phyloP scores from a whole-genome alignment of 2,797 vertebrate genomes.

The Myotis myotis region DNA sequence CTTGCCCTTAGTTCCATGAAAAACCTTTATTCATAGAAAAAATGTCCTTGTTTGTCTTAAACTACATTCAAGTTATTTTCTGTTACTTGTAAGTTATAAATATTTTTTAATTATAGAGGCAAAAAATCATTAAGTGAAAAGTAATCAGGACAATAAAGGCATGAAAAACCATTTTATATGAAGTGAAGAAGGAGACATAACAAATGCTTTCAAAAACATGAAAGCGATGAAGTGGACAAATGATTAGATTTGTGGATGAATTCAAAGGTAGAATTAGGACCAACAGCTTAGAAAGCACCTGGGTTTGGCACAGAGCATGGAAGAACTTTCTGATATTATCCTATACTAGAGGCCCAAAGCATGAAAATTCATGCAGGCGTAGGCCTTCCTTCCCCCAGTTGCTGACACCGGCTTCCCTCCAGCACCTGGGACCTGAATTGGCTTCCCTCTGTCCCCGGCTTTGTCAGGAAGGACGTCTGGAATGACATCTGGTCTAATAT shows the following conservation, averaged over 20 bases:
- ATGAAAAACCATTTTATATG: neutral
- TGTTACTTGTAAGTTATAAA: neutral
- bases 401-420: no score
- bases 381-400: no score
- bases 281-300: neutral
- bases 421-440: no score
- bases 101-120: neutral
- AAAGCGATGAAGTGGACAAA: neutral
- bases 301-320: neutral
- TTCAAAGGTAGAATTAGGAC: neutral
- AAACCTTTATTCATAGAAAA: neutral
- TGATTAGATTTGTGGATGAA: neutral
- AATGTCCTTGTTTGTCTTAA: neutral
- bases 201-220: neutral
- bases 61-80: neutral
- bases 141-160: neutral
- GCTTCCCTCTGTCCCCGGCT: no score
- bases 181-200: neutral
- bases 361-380: no score
- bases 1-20: neutral
- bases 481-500: no score
- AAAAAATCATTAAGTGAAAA: neutral
- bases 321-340: neutral
- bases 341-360: no score
- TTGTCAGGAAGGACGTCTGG: no score